Percentiles rank a stretch among this genome's conserved stretches.
phyloP scores from a whole-genome alignment of 2,888 invertebrate species.

The Atrina japonica region DNA sequence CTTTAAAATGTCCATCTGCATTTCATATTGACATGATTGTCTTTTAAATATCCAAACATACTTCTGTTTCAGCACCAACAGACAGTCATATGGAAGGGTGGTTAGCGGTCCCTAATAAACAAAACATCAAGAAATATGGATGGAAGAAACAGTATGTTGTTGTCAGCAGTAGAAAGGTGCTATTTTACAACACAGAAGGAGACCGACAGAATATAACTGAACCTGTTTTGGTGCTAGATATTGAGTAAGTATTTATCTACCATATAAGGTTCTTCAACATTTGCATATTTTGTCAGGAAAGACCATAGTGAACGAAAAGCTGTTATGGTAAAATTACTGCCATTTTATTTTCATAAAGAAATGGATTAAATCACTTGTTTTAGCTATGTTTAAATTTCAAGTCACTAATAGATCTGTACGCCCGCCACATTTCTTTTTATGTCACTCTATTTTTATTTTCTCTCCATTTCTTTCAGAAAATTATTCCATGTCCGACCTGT shows the following conservation, averaged over 20 bases:
- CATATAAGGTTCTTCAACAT: not conserved
- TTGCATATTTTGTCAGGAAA: too few species aligned
- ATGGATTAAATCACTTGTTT: too few species aligned
- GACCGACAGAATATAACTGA: conserved; percentile 94
- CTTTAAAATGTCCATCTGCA: too few species aligned
- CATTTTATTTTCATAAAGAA: too few species aligned
- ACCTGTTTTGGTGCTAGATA: conserved; percentile 96
- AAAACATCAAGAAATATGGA: conserved; percentile 96
- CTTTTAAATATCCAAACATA: too few species aligned
- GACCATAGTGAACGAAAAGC: too few species aligned
- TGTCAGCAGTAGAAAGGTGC: conserved; percentile 97
- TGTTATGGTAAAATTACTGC: too few species aligned
- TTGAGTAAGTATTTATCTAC: conserved; percentile 93
- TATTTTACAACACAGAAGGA: conserved; percentile 95
- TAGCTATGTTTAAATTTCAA: too few species aligned
- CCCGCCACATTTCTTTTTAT: too few species aligned
- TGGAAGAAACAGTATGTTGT: conserved; percentile 99
- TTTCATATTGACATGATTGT: too few species aligned
- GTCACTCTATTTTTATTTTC: too few species aligned
- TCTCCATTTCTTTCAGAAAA: conserved; percentile 86
- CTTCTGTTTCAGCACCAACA: conserved; percentile 50
- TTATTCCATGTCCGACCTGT: conserved; percentile 99
- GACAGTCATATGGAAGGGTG: conserved; percentile 91
- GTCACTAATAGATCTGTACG: too few species aligned
- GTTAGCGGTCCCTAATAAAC: conserved; percentile 96